phyloP scores from a whole-genome alignment of 2,888 invertebrate species.

The Ennomos erosarius region DNA sequence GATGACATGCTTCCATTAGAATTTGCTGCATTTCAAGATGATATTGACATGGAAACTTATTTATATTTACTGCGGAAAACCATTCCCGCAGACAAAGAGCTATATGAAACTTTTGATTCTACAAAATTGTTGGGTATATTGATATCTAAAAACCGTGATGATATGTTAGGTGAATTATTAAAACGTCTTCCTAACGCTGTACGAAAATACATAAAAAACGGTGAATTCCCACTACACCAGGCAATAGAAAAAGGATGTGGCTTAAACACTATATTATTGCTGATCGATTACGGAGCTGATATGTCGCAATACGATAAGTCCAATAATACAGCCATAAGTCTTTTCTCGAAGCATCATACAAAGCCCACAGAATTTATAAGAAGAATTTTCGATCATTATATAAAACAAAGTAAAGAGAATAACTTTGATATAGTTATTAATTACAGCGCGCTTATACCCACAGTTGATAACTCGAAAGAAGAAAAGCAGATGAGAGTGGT shows the following conservation, averaged over 20 bases:
- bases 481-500: conserved; percentile 13
- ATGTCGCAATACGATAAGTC: conserved; percentile 4
- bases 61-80: no score
- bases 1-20: conserved; percentile 24
- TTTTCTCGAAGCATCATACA: conserved; percentile 33
- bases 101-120: conserved; percentile 1
- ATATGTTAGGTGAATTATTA: conserved; percentile 9
- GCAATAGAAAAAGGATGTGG: conserved; percentile 11
- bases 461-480: not conserved
- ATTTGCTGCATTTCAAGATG: conserved; percentile 39
- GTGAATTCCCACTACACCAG: conserved; percentile 12
- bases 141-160: not conserved
- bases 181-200: conserved; percentile 13
- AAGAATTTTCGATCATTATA: conserved; percentile 71
- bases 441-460: conserved; percentile 6
- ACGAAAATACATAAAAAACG: not conserved
- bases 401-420: conserved; percentile 53
- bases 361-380: conserved; percentile 75
- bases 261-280: not conserved
- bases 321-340: conserved; percentile 14
- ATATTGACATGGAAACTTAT: conserved; percentile 32
- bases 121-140: conserved; percentile 3
- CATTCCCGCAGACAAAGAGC: no score
- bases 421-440: conserved; percentile 10
- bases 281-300: conserved; percentile 17